Percentiles rank a stretch among this genome's conserved stretches.
Evolutionary conservation across 2,888 invertebrate species (phyloP).

Genomic region (Cyclophora punctaria): DNA sequence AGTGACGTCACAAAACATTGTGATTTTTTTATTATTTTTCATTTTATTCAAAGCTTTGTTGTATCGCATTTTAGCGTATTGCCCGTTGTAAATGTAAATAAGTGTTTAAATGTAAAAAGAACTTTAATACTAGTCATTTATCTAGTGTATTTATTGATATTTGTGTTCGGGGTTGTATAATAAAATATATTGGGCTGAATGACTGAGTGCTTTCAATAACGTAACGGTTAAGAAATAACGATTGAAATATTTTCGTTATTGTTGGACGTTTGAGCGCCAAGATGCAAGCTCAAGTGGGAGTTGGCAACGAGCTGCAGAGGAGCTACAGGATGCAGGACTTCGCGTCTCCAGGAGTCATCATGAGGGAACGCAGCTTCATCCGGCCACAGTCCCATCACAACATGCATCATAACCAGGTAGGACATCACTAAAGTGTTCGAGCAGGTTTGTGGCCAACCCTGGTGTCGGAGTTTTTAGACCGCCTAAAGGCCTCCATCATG

Average conservation of each 20-base stretch:
- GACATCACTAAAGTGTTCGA: too few species aligned
- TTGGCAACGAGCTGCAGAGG: slow-evolving; percentile 62
- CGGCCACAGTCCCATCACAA: slow-evolving; percentile 76
- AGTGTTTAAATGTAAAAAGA: slow-evolving; percentile 49
- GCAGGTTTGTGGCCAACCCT: too few species aligned
- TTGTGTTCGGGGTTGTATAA: not conserved
- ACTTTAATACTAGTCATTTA: slow-evolving; percentile 71
- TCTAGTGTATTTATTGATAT: slow-evolving; percentile 67
- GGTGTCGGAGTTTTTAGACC: too few species aligned
- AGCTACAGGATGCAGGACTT: slow-evolving; percentile 75
- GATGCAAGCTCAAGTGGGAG: slow-evolving; percentile 63
- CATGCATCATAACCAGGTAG: slow-evolving; percentile 72
- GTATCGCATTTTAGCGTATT: slow-evolving; percentile 58
- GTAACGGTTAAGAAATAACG: too few species aligned
- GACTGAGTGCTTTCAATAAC: slow-evolving; percentile 34
- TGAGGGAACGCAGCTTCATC: slow-evolving; percentile 82
- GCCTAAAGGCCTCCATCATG: too few species aligned
- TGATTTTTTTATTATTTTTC: slow-evolving; percentile 33
- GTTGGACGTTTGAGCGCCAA: slow-evolving; percentile 16
- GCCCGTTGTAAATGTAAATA: slow-evolving; percentile 44
- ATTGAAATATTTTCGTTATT: too few species aligned
- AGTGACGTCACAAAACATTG: slow-evolving; percentile 74
- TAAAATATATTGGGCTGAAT: slow-evolving; percentile 21
- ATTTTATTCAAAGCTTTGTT: slow-evolving; percentile 42
- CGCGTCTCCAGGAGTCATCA: slow-evolving; percentile 73